phyloP scores from a whole-genome alignment of 2,113 vertebrate genomes.

The Columbina picui region DNA sequence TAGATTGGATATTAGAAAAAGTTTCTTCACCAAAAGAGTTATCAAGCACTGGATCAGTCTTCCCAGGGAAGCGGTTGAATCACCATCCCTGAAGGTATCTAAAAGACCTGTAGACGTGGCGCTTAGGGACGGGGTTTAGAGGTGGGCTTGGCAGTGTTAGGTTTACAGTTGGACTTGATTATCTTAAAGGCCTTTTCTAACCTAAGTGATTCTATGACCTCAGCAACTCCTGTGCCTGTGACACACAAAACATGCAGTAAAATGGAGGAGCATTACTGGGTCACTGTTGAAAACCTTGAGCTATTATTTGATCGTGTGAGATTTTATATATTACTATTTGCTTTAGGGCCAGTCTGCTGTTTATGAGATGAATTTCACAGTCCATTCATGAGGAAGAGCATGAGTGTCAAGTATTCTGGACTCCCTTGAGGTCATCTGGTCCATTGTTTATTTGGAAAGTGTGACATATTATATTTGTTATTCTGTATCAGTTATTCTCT shows the following conservation, averaged over 20 bases:
- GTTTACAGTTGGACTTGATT: too few species aligned
- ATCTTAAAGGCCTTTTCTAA: too few species aligned
- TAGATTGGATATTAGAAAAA: too few species aligned
- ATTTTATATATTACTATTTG: neutral
- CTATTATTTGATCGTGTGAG: neutral
- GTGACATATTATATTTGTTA: neutral
- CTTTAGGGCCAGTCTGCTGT: neutral
- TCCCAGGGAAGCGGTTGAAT: too few species aligned
- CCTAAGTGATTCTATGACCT: neutral
- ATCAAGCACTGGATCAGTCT: too few species aligned
- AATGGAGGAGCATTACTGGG: neutral
- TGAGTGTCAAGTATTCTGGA: neutral
- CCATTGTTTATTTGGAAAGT: neutral
- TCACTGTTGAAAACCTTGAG: neutral
- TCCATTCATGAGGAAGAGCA: neutral
- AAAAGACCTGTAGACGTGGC: too few species aligned
- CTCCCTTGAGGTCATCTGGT: neutral
- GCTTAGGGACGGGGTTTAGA: too few species aligned
- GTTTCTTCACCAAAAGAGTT: too few species aligned
- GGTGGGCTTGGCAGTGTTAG: too few species aligned
- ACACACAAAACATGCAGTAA: neutral
- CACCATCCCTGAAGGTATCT: too few species aligned
- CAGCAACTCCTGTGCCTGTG: neutral
- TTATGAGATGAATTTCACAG: neutral
- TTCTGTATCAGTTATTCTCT: neutral